Base-by-base conservation (phyloP, 1,140 invertebrate species). In the Leptoteleia sp. region DNA sequence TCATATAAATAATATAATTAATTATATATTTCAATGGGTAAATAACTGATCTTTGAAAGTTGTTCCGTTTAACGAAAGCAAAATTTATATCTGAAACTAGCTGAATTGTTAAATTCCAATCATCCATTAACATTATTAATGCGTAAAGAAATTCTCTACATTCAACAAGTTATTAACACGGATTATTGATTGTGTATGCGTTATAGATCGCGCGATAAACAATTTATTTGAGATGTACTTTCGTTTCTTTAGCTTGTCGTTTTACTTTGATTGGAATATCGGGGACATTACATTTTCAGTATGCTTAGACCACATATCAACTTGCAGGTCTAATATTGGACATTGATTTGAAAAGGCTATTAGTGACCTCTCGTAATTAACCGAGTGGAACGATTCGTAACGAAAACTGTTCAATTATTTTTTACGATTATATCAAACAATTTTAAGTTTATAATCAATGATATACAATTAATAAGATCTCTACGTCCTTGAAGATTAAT, bases 381-480 rank as follows among this genome's bases (percentile, higher is more conserved):
- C 42, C 43, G 40, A 52, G 72, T 68, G 72, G 54, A 76, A 76
- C 72, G 54, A 42, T 9, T 61, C 55, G 27, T 67, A 25, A 76
- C 62, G 54, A n/a, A 47, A 12, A 67, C 17, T 29, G 15, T 42
- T 59, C 29, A 15, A 75, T 62, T 29, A 52, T 61, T 72, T 61
- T 67, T 48, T 48, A 22, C 12, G 40, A 31, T 55, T 35, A 55
- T 4, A 55, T 16, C 12, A 11, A 4, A 9, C 17, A 13, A 50
- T 61, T 72, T 54, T 50, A 1, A 25, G 8, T 19, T 55, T 27
- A 9, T 6, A 47, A 35, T 31, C 17, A 17, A 31, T 17, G 15
- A 35, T 33, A 25, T 25, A 25, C 22, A 25, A 3, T 25, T 25
- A 25, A 25, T 25, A 25, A 25, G n/a, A n/a, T n/a, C n/a, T n/a